Percentiles rank a stretch among this genome's conserved stretches.
These are phyloP conservation scores for Lonchura striata DNA, from an alignment of 2,113 vertebrate species.

Conservation along the genomic window DNA sequence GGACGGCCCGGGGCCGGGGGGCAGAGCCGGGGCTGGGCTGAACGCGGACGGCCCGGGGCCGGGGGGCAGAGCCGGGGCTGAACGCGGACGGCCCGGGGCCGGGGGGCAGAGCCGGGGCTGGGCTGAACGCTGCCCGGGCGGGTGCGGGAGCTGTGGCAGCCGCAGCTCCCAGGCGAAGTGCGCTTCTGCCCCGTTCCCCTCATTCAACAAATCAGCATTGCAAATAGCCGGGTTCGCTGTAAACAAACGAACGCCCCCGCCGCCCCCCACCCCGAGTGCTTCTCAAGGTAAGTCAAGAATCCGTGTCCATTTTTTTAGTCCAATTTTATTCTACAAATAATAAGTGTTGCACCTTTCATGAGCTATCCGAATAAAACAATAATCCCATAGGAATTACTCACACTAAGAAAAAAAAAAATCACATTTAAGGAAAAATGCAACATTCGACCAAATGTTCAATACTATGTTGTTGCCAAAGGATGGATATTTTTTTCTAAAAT, in stretches of 20 bases:
- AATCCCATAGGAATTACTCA: conserved; percentile 75
- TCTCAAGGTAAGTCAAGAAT: background rate
- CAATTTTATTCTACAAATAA: conserved; percentile 77
- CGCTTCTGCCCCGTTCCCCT: background rate
- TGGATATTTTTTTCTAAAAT: conserved; percentile 71
- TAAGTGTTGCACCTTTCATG: conserved; percentile 71
- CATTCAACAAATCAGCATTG: background rate
- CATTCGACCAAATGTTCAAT: conserved; percentile 76
- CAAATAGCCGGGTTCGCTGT: background rate
- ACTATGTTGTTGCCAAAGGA: conserved; percentile 79
- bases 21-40: background rate
- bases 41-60: background rate
- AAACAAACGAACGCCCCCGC: background rate
- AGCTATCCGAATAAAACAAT: conserved; percentile 73
- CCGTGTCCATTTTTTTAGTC: background rate
- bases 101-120: too few species aligned
- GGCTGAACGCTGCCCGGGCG: background rate
- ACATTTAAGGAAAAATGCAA: conserved; percentile 76
- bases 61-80: too few species aligned
- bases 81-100: too few species aligned
- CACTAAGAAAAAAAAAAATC: conserved; percentile 60
- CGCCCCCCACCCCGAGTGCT: background rate
- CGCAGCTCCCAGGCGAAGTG: background rate
- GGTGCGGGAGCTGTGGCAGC: background rate
- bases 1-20: too few species aligned